Evolutionary conservation across 1,140 invertebrate species (phyloP), one percentile per base, ranked within the genome.

Genomic region (Wasmannia auropunctata): DNA sequence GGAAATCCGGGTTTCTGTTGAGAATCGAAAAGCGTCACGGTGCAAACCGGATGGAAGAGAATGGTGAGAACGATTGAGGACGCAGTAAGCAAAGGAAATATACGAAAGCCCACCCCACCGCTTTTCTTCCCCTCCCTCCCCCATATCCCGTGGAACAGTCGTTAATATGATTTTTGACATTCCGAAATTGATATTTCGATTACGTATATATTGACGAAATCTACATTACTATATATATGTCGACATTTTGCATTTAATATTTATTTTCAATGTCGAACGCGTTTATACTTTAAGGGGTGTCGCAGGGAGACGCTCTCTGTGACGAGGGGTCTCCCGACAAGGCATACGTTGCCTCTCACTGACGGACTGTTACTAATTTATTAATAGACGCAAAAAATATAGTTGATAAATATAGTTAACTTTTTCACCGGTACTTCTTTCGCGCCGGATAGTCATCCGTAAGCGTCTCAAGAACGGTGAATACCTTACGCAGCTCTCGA

Each of bases 221-320:
- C 11, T 31, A 5, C n/a, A n/a, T n/a, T n/a, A n/a, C n/a, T n/a
- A n/a, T n/a, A n/a, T n/a, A n/a, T n/a, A n/a, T 19, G 14, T 25
- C 22, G 16, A 31, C 19, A 62, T n/a, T 80, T 37, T 11, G 62
- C n/a, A 79, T 22, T 80, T 51, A 79, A 51, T 67, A 79, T 79
- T 67, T 79, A 67, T 65, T 65, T n/a, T 37, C 6, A 46, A 34
- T 16, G 2, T 77, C 34, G 4, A n/a, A 74, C 16, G 5, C 4
- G 3, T 31, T 58, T n/a, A 11, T n/a, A 19, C 10, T 75, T 63
- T 46, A 10, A 77, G 14, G 3, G 16, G 2, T n/a, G 28, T 58
- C 22, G 34, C 8, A 34, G 6, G 19, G 19, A 16, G 31, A 63
- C 43, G n/a, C 31, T 37, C 8, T 16, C 10, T 62, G 28, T 3